Percentiles rank a stretch among this genome's conserved stretches.
These are phyloP conservation scores for Zootermopsis nevadensis DNA, from an alignment of 2,888 invertebrate genomes.

Conservation along the genomic window DNA sequence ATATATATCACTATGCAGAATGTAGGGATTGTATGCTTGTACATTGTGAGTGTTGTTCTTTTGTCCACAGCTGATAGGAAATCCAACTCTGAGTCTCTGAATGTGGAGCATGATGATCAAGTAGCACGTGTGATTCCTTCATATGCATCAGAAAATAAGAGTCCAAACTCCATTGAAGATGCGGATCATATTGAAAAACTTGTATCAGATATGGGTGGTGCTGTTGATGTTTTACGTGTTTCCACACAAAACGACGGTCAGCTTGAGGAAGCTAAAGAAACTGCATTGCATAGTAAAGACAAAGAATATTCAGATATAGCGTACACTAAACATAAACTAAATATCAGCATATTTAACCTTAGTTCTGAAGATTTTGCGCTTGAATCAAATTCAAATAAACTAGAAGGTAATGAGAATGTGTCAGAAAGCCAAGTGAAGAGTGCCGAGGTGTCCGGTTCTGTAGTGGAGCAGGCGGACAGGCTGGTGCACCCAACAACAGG, in stretches of 20 bases:
- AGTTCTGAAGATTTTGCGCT: neutral
- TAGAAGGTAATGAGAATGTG: neutral
- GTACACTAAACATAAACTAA: neutral
- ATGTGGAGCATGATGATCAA: neutral
- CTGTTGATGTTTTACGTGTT: constrained; percentile 29
- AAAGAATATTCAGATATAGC: neutral
- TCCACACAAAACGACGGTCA: neutral
- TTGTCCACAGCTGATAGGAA: neutral
- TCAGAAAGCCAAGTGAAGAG: neutral
- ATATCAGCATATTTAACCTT: constrained; percentile 10
- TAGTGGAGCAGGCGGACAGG: neutral
- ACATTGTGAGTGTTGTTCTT: neutral
- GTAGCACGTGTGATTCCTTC: neutral
- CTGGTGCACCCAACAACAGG: neutral
- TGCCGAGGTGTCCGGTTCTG: neutral
- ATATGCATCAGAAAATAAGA: neutral
- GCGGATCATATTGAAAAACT: constrained; percentile 22
- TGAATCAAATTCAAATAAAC: neutral
- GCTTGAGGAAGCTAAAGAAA: neutral
- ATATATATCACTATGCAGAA: too few relatives aligned
- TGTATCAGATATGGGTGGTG: constrained; percentile 37
- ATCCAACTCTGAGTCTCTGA: neutral
- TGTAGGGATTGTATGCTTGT: too few relatives aligned
- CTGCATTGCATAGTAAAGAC: neutral
- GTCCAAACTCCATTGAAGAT: neutral